Evolutionary conservation across 2,888 invertebrate species (phyloP), one percentile per base, ranked within the genome.

Genomic region (Cheilosia scutellata): DNA sequence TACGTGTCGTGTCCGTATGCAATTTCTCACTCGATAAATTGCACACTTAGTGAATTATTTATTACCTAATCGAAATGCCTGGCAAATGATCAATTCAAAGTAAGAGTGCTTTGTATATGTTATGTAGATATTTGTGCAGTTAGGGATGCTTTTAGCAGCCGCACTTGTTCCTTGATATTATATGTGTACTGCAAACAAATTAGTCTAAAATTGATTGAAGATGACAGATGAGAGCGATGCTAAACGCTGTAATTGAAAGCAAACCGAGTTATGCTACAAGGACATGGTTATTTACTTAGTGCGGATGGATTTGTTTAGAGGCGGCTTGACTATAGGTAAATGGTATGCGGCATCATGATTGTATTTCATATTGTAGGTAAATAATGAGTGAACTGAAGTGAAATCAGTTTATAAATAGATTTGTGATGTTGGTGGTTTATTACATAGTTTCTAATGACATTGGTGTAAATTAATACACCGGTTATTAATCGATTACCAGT

Each of bases 11-110:
- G 75, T 75, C 75, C 65, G 57, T 68, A 58, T 65, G 58, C 60
- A 71, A 71, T 77, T 77, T 71, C 62, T 77, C 62, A 77, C 71
- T 60, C 55, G 27, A 71, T 55, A 77, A 53, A 70, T 77, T 53
- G 42, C 62, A 71, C 53, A 77, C 53, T 60, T 44, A 70, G 53
- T 71, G 60, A 60, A 71, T 71, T 70, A 77, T 77, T 77, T 77
- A 77, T 77, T 55, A 57, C 60, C 77, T 68, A 53, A 70, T 70
- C 77, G 65, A 65, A 75, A 66, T 63, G 75, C 57, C 66, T 42
- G 40, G 66, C 68, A 66, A 58, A 76, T 58, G 76, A 66, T 68
- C 68, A 76, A 68, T 66, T 44, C 40, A 58, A 76, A 68, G 66
- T 58, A 47, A 40, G 49, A 66, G 58, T 76, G 29, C 11, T 68